phyloP scores from a whole-genome alignment of 2,797 vertebrate genomes.

The Decapterus maruadsi region DNA sequence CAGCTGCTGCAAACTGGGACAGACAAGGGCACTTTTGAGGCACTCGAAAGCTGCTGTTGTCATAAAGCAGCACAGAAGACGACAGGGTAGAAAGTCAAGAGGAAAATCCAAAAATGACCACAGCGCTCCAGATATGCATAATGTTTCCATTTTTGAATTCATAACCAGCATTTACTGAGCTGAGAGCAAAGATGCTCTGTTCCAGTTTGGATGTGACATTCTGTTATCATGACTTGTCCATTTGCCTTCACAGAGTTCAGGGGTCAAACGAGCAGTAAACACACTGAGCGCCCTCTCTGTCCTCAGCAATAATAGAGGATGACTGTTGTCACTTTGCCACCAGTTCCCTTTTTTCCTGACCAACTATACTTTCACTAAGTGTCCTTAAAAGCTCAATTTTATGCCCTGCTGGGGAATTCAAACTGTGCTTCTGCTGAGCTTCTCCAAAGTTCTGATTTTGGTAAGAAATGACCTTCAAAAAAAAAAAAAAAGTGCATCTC shows the following conservation, averaged over 20 bases:
- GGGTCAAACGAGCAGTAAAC: conserved; percentile 30
- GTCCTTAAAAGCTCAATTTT: conserved; percentile 23
- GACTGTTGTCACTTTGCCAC: conserved; percentile 10
- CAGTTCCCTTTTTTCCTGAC: conserved; percentile 26
- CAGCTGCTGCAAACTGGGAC: conserved; percentile 42
- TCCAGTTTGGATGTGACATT: conserved; percentile 17
- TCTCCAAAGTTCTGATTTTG: conserved; percentile 1
- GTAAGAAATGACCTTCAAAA: conserved; percentile 19
- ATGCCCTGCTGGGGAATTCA: conserved; percentile 19
- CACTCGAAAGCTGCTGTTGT: conserved; percentile 35
- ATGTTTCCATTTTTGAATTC: conserved; percentile 37
- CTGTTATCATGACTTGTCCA: neutral
- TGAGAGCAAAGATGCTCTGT: conserved; percentile 3
- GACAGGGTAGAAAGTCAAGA: conserved; percentile 21
- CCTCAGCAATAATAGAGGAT: conserved; percentile 22
- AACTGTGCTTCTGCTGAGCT: neutral
- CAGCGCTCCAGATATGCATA: conserved; percentile 25
- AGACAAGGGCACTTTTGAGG: conserved; percentile 44
- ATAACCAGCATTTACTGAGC: conserved; percentile 25
- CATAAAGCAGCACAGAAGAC: conserved; percentile 25
- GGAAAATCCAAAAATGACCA: conserved; percentile 46
- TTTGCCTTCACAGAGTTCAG: conserved; percentile 30
- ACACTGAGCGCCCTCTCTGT: conserved; percentile 10
- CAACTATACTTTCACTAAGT: conserved; percentile 41
- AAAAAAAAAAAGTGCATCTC: conserved; percentile 1